Percentiles rank a stretch among this genome's conserved stretches.
phyloP scores from a whole-genome alignment of 2,888 invertebrate species.

The Herminia tarsipennalis region DNA sequence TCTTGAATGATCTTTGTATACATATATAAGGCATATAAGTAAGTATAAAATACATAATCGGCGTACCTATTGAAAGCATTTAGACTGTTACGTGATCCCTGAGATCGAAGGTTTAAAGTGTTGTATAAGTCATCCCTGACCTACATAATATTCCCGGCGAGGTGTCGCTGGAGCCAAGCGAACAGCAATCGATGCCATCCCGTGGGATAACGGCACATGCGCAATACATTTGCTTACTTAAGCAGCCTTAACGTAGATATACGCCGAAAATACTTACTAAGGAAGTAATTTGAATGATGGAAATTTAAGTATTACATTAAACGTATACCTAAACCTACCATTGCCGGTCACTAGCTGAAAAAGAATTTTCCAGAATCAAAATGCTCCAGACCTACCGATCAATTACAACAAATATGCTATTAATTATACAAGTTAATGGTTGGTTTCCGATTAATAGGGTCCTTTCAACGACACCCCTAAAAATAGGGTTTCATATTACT shows the following conservation, averaged over 20 bases:
- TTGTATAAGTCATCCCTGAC: conserved; percentile 66
- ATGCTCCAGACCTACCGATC: no score
- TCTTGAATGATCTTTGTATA: background rate
- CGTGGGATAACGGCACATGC: conserved; percentile 82
- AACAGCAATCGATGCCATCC: conserved; percentile 81
- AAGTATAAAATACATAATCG: background rate
- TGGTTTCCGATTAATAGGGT: no score
- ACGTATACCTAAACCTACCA: no score
- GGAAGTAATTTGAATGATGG: no score
- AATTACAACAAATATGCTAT: no score
- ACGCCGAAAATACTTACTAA: conserved; percentile 1
- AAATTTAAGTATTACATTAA: no score
- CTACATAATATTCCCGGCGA: conserved; percentile 66
- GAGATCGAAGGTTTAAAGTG: conserved; percentile 8
- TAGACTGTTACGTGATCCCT: background rate
- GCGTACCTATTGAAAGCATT: conserved; percentile 1
- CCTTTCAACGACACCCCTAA: no score
- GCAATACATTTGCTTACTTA: conserved; percentile 44
- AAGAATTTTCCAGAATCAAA: no score
- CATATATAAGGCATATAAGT: background rate
- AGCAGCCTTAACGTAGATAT: conserved; percentile 1
- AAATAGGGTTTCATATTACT: no score
- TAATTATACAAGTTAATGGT: no score
- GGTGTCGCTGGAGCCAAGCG: conserved; percentile 48
- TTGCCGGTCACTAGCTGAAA: no score